These are phyloP conservation scores for Pollenia labialis DNA, from an alignment of 2,888 invertebrate species.

Conservation along the genomic window DNA sequence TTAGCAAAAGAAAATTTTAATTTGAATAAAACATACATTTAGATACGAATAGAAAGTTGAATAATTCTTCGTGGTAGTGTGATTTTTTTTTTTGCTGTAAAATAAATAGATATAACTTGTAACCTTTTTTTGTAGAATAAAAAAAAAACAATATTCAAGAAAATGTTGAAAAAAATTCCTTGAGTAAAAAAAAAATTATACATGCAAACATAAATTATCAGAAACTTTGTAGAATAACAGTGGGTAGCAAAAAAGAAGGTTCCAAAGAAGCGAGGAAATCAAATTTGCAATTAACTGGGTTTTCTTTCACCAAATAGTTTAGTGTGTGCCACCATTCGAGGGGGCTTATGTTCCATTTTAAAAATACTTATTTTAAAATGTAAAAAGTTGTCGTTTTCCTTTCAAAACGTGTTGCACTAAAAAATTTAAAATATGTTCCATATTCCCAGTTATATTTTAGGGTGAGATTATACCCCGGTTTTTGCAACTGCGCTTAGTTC, in stretches of 20 bases:
- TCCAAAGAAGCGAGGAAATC: no score
- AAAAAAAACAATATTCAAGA: not conserved
- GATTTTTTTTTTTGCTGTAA: conserved; percentile 2
- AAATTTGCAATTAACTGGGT: no score
- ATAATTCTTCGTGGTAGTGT: conserved; percentile 31
- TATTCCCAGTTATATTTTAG: no score
- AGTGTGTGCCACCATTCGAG: no score
- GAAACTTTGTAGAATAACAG: conserved; percentile 13
- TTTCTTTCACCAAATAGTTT: no score
- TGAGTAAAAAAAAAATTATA: not conserved
- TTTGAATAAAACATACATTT: conserved; percentile 66
- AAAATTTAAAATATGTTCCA: no score
- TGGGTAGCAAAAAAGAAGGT: not conserved
- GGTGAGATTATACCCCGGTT: no score
- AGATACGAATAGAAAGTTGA: conserved; percentile 48
- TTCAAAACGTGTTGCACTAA: no score
- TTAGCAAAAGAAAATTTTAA: conserved; percentile 23
- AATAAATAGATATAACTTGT: conserved; percentile 15
- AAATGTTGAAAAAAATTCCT: not conserved
- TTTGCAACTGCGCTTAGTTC: no score
- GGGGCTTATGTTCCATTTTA: no score
- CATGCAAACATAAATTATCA: conserved; percentile 32
- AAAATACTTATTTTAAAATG: no score
- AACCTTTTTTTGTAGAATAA: not conserved
- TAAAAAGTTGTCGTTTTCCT: no score